These are phyloP conservation scores for Neodiprion pinetum DNA, from an alignment of 1,140 invertebrate species.

Conservation along the genomic window DNA sequence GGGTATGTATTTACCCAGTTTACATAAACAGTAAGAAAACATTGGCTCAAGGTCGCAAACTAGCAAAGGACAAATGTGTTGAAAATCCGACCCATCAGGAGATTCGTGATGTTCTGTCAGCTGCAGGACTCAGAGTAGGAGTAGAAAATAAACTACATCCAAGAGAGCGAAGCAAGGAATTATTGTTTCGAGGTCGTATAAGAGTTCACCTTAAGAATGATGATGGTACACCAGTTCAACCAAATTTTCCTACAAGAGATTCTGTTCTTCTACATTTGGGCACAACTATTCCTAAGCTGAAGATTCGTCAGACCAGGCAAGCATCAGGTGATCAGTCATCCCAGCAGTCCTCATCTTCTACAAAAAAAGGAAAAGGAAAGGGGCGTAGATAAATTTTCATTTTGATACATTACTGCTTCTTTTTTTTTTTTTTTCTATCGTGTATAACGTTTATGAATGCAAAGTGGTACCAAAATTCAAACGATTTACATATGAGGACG, in stretches of 20 bases:
- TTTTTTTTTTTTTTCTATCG: neutral
- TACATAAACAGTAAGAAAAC: conserved; percentile 96
- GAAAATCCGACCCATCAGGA: conserved; percentile 95
- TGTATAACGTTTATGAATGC: neutral
- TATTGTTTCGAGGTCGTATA: conserved; percentile 83
- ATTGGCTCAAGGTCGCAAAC: conserved; percentile 81
- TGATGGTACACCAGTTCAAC: conserved; percentile 80
- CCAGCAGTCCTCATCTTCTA: conserved; percentile 44
- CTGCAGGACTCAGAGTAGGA: conserved; percentile 82
- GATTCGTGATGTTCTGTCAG: conserved; percentile 88
- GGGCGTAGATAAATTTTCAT: conserved; percentile 50
- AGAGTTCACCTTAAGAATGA: conserved; percentile 93
- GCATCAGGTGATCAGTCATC: conserved; percentile 49
- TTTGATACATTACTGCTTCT: neutral
- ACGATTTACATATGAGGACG: neutral
- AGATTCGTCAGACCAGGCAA: conserved; percentile 72
- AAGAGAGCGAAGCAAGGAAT: conserved; percentile 90
- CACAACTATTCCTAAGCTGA: conserved; percentile 91
- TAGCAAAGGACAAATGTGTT: conserved; percentile 86
- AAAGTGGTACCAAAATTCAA: neutral
- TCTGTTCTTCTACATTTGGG: conserved; percentile 80
- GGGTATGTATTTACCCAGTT: conserved; percentile 96
- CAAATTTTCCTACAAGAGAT: conserved; percentile 79
- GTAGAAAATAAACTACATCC: conserved; percentile 96
- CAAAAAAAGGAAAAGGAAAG: conserved; percentile 59